A percentile compares a stretch with the other conserved stretches of the same genome.
Evolutionary conservation across 2,888 invertebrate species (phyloP).

Genomic region (Anodontia alba): DNA sequence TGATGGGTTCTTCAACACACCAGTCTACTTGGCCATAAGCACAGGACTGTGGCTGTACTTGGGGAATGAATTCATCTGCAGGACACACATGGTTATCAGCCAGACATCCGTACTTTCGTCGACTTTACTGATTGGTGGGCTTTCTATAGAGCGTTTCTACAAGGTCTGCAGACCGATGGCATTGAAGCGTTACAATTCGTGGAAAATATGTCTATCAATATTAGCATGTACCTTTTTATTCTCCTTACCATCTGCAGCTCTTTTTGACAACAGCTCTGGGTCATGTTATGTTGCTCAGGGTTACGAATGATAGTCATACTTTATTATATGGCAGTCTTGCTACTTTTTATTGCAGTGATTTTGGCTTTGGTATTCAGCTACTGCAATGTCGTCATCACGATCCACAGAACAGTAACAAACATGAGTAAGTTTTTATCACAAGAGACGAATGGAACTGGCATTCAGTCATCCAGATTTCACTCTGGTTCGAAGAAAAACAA

Average conservation of each 20-base stretch:
- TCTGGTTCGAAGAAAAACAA: no score
- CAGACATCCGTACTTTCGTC: not conserved
- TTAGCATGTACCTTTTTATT: not conserved
- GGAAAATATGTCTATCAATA: not conserved
- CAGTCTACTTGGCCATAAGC: not conserved
- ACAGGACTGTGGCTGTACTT: not conserved
- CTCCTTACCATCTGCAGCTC: not conserved
- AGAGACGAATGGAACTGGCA: no score
- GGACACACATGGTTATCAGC: not conserved
- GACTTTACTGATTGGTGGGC: not conserved
- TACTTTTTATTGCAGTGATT: not conserved
- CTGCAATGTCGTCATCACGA: not conserved
- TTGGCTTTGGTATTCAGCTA: not conserved
- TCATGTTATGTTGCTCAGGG: not conserved
- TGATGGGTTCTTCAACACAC: not conserved
- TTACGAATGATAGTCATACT: not conserved
- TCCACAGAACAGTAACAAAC: no score
- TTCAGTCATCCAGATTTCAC: no score
- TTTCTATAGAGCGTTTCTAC: not conserved
- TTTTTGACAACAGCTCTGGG: not conserved
- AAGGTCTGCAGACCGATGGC: not conserved
- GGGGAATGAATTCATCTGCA: not conserved
- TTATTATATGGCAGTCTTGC: not conserved
- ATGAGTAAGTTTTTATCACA: no score
- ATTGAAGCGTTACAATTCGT: not conserved